Base-by-base conservation (phyloP, 2,113 vertebrate genomes). In the Petrocephalus microphthalmus region DNA sequence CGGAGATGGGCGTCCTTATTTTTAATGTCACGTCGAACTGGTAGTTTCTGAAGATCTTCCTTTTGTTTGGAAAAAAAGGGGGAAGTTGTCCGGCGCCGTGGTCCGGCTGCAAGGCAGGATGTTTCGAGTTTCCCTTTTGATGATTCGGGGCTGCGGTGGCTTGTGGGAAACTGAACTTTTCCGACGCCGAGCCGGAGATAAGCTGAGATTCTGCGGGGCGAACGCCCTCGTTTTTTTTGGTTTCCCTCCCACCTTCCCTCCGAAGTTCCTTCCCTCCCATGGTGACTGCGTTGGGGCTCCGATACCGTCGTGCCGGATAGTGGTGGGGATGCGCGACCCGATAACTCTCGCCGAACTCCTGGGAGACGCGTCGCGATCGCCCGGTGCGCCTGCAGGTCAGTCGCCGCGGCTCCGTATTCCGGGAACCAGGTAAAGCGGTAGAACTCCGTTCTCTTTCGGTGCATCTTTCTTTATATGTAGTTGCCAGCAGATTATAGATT, bases 121-220 rank as follows among this genome's bases (percentile, higher is more conserved):
- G 89, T 85, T 67, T 74, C 45, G 85, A 88, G 49, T 85, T 88
- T 88, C 87, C 71, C 67, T 29, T 85, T 57, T 89, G 87, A 88
- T 64, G 89, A 78, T 42, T 52, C 54, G 20, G 47, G 7, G 53
- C 25, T 83, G 90, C 89, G 87, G 42, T 88, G 91, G 85, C 88
- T 89, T 90, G 83, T 92, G 91, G 90, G 90, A 90, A 89, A 90
- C 88, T 89, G 89, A 84, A 88, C 71, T 89, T 88, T 87, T 45
- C 53, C 17, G 60, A 29, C 11, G 47, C 15, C 54, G 64, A 47
- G 88, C 54, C 5, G 86, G 82, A 84, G 89, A 89, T 89, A 87
- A 91, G 82, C 89, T n/a, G 85, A 56, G 82, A 29, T 25, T 64
- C 45, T 83, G 20, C 71, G 20, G 83, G 33, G 84, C 47, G n/a